Evolutionary conservation across 2,888 invertebrate species (phyloP).

Genomic region (Agrypnus murinus): DNA sequence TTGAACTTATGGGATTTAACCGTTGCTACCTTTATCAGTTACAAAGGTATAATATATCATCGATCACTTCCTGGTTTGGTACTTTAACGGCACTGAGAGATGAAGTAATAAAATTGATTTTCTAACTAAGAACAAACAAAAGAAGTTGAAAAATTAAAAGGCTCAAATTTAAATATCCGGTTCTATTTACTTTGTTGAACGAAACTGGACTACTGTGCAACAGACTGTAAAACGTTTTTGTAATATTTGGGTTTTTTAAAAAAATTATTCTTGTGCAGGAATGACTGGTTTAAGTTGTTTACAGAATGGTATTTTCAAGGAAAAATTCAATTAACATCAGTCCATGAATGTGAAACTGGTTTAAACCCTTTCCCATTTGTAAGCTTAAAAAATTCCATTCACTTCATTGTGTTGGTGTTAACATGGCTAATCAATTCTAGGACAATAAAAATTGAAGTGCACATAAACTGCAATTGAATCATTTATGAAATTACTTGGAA

Average conservation of each 20-base stretch:
- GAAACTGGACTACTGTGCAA: constrained; percentile 5
- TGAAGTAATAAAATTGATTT: neutral
- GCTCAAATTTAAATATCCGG: constrained; percentile 3
- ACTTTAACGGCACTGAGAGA: constrained; percentile 15
- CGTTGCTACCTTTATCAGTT: constrained; percentile 37
- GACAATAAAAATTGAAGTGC: no score
- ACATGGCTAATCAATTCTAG: no score
- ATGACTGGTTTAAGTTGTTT: no score
- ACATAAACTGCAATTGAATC: no score
- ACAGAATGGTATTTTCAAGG: no score
- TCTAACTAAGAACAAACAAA: neutral
- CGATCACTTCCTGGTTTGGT: constrained; percentile 45
- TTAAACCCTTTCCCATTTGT: no score
- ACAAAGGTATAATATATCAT: constrained; percentile 30
- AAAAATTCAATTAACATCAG: no score
- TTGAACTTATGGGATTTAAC: constrained; percentile 48
- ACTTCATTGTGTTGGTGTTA: no score
- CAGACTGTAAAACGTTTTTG: constrained; percentile 11
- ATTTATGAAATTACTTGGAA: no score
- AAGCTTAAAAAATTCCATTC: no score
- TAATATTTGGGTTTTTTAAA: neutral
- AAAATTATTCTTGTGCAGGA: neutral
- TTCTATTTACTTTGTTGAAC: no score
- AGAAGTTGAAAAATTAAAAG: neutral
- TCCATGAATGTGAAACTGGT: no score